phyloP scores from a whole-genome alignment of 1,140 invertebrate species.

The Orchesella cincta region DNA sequence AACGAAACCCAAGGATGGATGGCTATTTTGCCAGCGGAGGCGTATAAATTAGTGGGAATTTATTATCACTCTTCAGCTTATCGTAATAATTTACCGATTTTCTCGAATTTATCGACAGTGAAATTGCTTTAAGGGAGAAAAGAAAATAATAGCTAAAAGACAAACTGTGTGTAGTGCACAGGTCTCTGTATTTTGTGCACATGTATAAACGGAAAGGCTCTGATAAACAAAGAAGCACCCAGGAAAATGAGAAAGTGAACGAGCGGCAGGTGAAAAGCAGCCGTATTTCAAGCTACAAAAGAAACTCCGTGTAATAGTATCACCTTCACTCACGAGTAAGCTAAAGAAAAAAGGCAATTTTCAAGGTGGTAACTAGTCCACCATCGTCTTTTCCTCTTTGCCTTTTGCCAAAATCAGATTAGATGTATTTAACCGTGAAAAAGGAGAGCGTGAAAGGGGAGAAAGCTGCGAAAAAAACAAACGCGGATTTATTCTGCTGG shows the following conservation, averaged over 20 bases:
- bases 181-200: too few relatives aligned
- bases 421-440: neutral
- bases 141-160: too few relatives aligned
- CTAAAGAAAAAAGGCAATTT: too few relatives aligned
- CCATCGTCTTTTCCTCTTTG: neutral
- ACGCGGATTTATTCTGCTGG: too few relatives aligned
- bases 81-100: conserved; percentile 8
- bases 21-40: neutral
- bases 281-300: neutral
- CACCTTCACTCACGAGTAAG: too few relatives aligned
- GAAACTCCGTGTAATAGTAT: too few relatives aligned
- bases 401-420: neutral
- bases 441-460: too few relatives aligned
- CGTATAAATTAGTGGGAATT: conserved; percentile 22
- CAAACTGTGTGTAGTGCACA: too few relatives aligned
- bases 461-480: neutral
- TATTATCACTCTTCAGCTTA: conserved; percentile 1
- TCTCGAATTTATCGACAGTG: conserved; percentile 24
- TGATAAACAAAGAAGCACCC: too few relatives aligned
- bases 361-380: too few relatives aligned
- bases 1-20: neutral
- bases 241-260: too few relatives aligned
- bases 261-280: neutral
- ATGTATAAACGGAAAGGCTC: too few relatives aligned
- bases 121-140: conserved; percentile 8